A percentile compares a stretch with the other conserved stretches of the same genome.
These are phyloP conservation scores for Hypotaenidia okinawae DNA, from an alignment of 2,797 vertebrate species.

Conservation along the genomic window DNA sequence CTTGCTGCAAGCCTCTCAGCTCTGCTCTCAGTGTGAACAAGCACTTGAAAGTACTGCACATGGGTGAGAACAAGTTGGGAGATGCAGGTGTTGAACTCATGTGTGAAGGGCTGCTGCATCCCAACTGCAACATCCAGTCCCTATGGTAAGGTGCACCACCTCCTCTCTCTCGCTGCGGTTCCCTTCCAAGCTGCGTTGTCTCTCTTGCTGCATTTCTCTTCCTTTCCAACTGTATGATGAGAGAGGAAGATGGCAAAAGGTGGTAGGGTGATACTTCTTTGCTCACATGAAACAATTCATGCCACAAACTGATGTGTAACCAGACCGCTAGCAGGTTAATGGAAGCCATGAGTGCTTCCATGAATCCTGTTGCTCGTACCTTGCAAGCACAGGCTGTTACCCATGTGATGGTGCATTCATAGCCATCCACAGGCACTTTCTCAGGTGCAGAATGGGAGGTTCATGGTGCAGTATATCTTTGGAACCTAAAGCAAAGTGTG, in stretches of 20 bases:
- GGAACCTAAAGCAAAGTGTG: background rate
- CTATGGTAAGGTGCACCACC: slow-evolving; percentile 77
- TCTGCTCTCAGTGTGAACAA: slow-evolving; percentile 69
- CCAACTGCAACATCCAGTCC: slow-evolving; percentile 76
- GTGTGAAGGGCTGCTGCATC: slow-evolving; percentile 78
- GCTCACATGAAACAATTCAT: background rate
- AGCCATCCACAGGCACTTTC: background rate
- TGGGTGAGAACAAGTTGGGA: slow-evolving; percentile 78
- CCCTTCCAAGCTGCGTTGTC: too few relatives aligned
- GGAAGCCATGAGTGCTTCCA: background rate
- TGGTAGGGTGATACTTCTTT: background rate
- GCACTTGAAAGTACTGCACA: slow-evolving; percentile 77
- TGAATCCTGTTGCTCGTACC: background rate
- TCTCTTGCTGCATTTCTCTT: background rate
- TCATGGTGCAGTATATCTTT: background rate
- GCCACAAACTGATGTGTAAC: background rate
- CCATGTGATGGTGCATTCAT: fast-evolving
- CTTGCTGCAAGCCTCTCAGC: slow-evolving; percentile 78
- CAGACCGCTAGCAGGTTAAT: background rate
- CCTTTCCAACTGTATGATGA: background rate
- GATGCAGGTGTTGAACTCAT: slow-evolving; percentile 80
- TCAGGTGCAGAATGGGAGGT: background rate
- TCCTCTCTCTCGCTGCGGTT: background rate
- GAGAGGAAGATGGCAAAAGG: background rate
- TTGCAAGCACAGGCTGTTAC: background rate